Base-by-base conservation (phyloP, 2,888 invertebrate species). In the Scelioninae gen. 2 region DNA sequence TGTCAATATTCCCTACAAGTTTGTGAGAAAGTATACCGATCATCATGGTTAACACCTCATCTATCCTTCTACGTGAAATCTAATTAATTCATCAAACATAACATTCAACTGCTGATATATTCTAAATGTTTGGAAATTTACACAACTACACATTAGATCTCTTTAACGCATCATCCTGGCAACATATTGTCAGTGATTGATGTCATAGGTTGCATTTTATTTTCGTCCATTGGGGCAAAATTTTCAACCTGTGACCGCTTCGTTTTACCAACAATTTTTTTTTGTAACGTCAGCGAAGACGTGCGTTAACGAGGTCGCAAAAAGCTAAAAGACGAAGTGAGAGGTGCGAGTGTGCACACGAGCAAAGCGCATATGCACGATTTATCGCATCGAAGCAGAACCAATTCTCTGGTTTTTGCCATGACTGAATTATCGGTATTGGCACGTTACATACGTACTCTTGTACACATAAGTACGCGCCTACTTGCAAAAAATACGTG, bases 361-460 rank as follows among this genome's bases (percentile, higher is more conserved):
- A 39, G 53, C 28, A 45, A 35, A 41, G 64, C 37, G 57, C 74
- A 77, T 71, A 74, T 77, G 73, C 52, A 70, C 65, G 76, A 76
- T 77, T 74, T 74, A 74, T 79, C 78, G 78, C 76, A 73, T 65
- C 74, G 74, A 74, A 68, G 77, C 77, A 77, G 77, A 78, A 80
- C 79, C 78, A 79, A 80, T 80, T 77, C 78, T 77, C 79, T 76
- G 79, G 76, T 81, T 82, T 81, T 81, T 81, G 78, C 76, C 77
- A 76, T 77, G 77, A 73, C 81, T 84, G 83, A 84, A 81, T 84
- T 84, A 84, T 83, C 83, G 84, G 83, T 84, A 84, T 83, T 84
- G 84, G 83, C 81, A 78, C 79, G 79, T 80, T 80, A 74, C 75
- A 73, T 61, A 69, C 69, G 74, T 73, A 76, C 60, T 61, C 75